Evolutionary conservation across 2,888 invertebrate genomes (phyloP).

Genomic region (Chrysolina haemoptera): DNA sequence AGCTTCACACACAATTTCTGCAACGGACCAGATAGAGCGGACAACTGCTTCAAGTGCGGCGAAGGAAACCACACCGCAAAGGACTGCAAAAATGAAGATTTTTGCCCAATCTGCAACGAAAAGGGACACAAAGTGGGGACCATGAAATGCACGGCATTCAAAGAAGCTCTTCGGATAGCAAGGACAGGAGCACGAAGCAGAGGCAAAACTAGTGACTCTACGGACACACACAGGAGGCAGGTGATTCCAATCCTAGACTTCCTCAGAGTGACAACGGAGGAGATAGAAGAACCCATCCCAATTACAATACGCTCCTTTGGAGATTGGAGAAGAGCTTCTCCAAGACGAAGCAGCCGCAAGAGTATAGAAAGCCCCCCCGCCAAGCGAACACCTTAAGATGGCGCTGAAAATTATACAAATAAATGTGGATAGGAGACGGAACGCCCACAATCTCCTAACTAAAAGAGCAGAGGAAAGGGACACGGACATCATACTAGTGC

Average conservation of each 20-base stretch:
- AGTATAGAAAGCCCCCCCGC: no score
- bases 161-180: background rate
- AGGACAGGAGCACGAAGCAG: no score
- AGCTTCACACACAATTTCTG: background rate
- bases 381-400: background rate
- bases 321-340: no score
- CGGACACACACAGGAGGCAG: no score
- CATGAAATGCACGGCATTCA: constrained; percentile 7
- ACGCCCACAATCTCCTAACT: background rate
- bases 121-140: constrained; percentile 15
- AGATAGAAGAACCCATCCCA: no score
- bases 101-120: constrained; percentile 10
- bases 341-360: no score
- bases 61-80: background rate
- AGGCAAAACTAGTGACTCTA: no score
- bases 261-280: no score
- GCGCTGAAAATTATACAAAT: background rate
- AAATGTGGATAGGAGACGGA: constrained; percentile 5
- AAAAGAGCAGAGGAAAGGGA: background rate
- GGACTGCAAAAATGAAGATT: constrained; percentile 1
- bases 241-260: no score
- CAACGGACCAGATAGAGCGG: background rate
- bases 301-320: no score
- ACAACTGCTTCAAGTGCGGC: constrained; percentile 5
- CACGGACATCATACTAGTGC: background rate